Base-by-base conservation (phyloP, 2,113 vertebrate genomes). In the Jaculus jaculus region DNA sequence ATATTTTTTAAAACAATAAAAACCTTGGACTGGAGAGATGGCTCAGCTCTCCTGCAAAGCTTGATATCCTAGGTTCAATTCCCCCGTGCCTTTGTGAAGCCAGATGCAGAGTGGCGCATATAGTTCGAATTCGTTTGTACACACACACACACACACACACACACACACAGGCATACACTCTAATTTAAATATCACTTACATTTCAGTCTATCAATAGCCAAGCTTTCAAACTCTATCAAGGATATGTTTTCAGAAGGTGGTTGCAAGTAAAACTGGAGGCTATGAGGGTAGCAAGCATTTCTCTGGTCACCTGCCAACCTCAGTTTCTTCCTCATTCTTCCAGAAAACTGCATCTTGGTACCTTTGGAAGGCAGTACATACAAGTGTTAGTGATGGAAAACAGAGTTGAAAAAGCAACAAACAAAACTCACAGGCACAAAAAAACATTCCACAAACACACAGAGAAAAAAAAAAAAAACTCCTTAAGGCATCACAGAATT, bases 121-220 rank as follows among this genome's bases (percentile, higher is more conserved):
- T 8, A 47, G 42, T 47, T 47, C 5, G 42, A 47, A 47, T 47
- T 47, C 42, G 42, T 47, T 47, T 47, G 42, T 8, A 47, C 42
- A 47, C 23, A 69, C 34, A 28, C n/a, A 37, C 51, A 77, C 13
- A 84, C 39, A 30, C 21, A 79, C 65, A 51, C 72, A 42, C 78
- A 3, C 7, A 47, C 42, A 47, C 23, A 69, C 34, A 28, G 30
- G n/a, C 51, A 90, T 18, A 37, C 72, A 84, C 39, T 84, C 30
- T 54, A 74, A 90, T 63, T 79, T 75, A 30, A 58, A 60, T 4
- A 42, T 51, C 83, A 97, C 99, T 99, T 97, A 99, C 99, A 95
- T 98, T 97, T 99, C 89, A 99, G 94, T 96, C 99, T 98, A 18
- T 99, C 99, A 11, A 99, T 58, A 20, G 99, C 99, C 58, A 99